Conservation (phyloP, 1,140 invertebrate species). For the Hestina assimilis region DNA sequence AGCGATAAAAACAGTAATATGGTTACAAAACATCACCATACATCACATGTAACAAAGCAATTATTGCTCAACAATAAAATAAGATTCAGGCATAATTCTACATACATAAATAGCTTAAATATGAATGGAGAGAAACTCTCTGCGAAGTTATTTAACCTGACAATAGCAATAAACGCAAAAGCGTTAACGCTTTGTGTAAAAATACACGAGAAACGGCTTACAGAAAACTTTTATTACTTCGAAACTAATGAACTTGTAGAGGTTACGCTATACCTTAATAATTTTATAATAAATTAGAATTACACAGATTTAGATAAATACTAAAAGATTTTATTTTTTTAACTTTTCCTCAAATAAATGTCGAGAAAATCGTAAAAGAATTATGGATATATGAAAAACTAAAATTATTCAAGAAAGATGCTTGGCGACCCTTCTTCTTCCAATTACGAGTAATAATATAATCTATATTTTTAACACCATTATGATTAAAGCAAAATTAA, state of each 20-base stretch:
- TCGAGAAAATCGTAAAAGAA: too few relatives aligned
- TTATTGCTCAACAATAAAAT: not conserved
- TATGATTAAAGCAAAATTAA: too few relatives aligned
- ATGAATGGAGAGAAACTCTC: not conserved
- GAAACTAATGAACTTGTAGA: not conserved
- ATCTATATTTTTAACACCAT: too few relatives aligned
- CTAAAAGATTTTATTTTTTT: too few relatives aligned
- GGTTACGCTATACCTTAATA: not conserved
- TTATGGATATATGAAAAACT: too few relatives aligned
- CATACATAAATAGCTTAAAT: not conserved
- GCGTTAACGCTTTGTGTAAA: not conserved
- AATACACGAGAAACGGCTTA: not conserved
- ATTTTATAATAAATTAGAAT: too few relatives aligned
- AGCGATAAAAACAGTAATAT: not conserved
- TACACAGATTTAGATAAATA: too few relatives aligned
- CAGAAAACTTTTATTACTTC: constrained; percentile 1
- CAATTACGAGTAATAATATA: too few relatives aligned
- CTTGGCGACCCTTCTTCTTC: too few relatives aligned
- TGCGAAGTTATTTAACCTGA: not conserved
- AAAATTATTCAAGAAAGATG: too few relatives aligned
- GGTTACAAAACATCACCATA: too few relatives aligned
- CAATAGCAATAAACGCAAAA: not conserved
- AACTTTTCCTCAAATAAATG: too few relatives aligned
- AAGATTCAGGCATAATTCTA: not conserved
- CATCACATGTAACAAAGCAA: not conserved